Base-by-base conservation (phyloP, 2,888 invertebrate genomes). In the Aleiodes leptofemur region DNA sequence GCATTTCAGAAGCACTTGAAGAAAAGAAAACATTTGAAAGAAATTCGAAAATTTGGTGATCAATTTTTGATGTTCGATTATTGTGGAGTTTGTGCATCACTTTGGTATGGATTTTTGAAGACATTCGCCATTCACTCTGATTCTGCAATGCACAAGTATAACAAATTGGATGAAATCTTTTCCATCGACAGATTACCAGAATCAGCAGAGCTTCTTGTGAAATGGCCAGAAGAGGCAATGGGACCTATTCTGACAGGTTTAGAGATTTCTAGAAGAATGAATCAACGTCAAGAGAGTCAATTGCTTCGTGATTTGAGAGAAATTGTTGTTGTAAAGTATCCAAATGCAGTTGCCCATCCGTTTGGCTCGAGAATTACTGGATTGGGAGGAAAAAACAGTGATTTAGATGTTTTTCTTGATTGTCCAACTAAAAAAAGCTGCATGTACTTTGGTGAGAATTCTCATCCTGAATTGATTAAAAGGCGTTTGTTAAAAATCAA, bases 361-460 rank as follows among this genome's bases (percentile, higher is more conserved):
- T 94, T 93, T 85, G 94, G 94, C 7, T 93, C 93, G 0, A 90
- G 93, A 56, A 86, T 92, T 1, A 91, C 91, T 31, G 92, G 92
- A 3, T 85, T 93, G 38, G 92, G 91, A 6, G 75, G 79, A 14
- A 38, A 64, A 31, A 78, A 82, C 7, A 87, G 87, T 51, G 86
- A 88, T 76, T 57, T 88, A 53, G 86, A 89, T 69, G 76, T 89
- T 69, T 88, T 83, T 75, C 76, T 88, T 61, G 86, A 89, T 71
- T 86, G 83, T 57, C 80, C 84, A 81, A 82, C 76, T 78, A 72
- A 68, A 69, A 61, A 68, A 3, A 38, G 11, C 16, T 34, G 43
- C 7, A n/a, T 8, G 11, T 66, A 73, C 50, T 31, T 29, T 34
- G 13, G 16, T 11, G 9, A 43, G 13, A 56, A 43, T 48, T 38